Evolutionary conservation across 2,888 invertebrate genomes (phyloP).

Genomic region (Ophraella communa): DNA sequence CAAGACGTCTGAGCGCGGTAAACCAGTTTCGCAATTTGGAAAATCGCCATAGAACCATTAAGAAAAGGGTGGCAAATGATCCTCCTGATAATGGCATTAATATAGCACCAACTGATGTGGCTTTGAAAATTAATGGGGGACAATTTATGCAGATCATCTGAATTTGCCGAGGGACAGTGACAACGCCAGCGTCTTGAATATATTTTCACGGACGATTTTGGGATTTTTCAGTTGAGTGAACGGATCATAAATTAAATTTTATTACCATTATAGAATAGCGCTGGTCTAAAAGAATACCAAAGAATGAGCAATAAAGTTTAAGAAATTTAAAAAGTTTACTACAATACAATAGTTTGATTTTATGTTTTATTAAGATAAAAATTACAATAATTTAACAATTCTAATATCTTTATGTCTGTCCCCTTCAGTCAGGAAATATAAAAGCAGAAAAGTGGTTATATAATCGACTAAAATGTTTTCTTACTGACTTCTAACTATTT

Average conservation of each 20-base stretch:
- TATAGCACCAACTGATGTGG: slow-evolving; percentile 29
- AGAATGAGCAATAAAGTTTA: not conserved
- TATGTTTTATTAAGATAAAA: too few species aligned
- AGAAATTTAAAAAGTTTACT: not conserved
- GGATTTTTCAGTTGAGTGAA: slow-evolving; percentile 17
- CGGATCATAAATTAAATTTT: slow-evolving; percentile 10
- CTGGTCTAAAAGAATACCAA: not conserved
- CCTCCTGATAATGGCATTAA: slow-evolving; percentile 33
- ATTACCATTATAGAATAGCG: not conserved
- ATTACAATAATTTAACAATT: too few species aligned
- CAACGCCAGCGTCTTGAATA: slow-evolving; percentile 17
- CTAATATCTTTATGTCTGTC: too few species aligned
- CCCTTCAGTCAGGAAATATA: too few species aligned
- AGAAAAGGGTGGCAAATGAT: slow-evolving; percentile 22
- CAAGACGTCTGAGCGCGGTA: slow-evolving; percentile 1
- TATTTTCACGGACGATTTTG: slow-evolving; percentile 18
- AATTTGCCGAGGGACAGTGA: slow-evolving; percentile 33
- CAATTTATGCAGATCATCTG: slow-evolving; percentile 40
- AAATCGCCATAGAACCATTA: slow-evolving; percentile 27
- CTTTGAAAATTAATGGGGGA: slow-evolving; percentile 38
- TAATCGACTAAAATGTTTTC: too few species aligned
- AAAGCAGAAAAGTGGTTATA: too few species aligned
- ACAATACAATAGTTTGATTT: too few species aligned
- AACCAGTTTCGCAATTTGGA: slow-evolving; percentile 15
- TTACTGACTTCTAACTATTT: too few species aligned